phyloP scores from a whole-genome alignment of 2,797 vertebrate genomes.

The Sebastes diaconus region DNA sequence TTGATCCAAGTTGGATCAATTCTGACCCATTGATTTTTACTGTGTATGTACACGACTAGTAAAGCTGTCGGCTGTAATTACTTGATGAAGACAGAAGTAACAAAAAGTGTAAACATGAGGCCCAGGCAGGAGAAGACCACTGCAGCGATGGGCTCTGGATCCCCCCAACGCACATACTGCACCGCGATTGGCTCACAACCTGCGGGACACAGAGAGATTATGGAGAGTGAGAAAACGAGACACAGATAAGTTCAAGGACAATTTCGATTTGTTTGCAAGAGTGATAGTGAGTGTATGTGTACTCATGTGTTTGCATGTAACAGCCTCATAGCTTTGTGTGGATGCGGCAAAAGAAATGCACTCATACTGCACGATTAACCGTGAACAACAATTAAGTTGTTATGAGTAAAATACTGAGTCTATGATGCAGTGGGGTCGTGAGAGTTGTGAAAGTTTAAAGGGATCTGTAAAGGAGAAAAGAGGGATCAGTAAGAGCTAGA shows the following conservation, averaged over 20 bases:
- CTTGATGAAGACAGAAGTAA: constrained; percentile 94
- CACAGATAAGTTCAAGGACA: neutral
- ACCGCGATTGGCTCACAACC: constrained; percentile 96
- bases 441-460: neutral
- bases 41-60: neutral
- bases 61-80: constrained; percentile 37
- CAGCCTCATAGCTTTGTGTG: neutral
- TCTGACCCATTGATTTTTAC: neutral
- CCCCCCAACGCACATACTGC: constrained; percentile 95
- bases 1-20: neutral
- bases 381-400: neutral
- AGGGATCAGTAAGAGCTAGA: neutral
- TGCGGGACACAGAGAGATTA: constrained; percentile 51
- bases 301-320: neutral
- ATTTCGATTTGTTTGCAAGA: neutral
- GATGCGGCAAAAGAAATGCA: neutral
- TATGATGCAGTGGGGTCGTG: neutral
- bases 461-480: neutral
- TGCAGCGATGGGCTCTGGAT: constrained; percentile 98
- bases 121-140: constrained; percentile 97
- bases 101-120: constrained; percentile 94
- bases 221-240: neutral
- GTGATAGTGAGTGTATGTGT: neutral
- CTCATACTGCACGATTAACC: neutral
- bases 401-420: neutral